These are phyloP conservation scores for Dryococelus australis DNA, from an alignment of 2,888 invertebrate genomes.

Conservation along the genomic window DNA sequence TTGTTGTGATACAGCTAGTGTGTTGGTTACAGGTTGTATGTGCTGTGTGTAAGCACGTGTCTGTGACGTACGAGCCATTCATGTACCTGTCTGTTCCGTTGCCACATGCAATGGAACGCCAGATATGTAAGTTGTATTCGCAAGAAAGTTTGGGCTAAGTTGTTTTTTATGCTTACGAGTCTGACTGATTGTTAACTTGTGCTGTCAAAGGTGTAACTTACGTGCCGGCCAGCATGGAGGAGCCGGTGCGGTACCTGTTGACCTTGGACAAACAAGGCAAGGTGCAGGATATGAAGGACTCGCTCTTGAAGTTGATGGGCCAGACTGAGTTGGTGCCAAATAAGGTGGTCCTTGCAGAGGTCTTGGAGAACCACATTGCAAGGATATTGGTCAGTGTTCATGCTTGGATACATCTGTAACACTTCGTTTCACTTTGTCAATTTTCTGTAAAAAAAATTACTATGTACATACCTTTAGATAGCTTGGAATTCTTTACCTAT, in stretches of 20 bases:
- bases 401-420: too few relatives aligned
- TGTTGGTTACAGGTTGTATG: slow-evolving; percentile 63
- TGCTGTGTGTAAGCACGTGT: slow-evolving; percentile 66
- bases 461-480: too few relatives aligned
- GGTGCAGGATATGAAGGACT: slow-evolving; percentile 63
- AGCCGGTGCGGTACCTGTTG: slow-evolving; percentile 61
- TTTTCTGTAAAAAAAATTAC: too few relatives aligned
- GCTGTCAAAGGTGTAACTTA: slow-evolving; percentile 60
- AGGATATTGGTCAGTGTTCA: slow-evolving; percentile 62
- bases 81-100: slow-evolving; percentile 73
- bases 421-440: too few relatives aligned
- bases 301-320: slow-evolving; percentile 58
- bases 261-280: slow-evolving; percentile 66
- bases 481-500: too few relatives aligned
- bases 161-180: slow-evolving; percentile 12
- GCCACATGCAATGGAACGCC: slow-evolving; percentile 68
- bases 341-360: slow-evolving; percentile 64
- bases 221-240: slow-evolving; percentile 59
- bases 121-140: slow-evolving; percentile 59
- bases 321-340: slow-evolving; percentile 52
- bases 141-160: slow-evolving; percentile 45
- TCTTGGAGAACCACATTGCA: slow-evolving; percentile 66
- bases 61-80: slow-evolving; percentile 71
- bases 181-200: neutral
- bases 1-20: too few relatives aligned